Conservation (phyloP, 1,140 invertebrate genomes). For the Orchestia grillus region DNA sequence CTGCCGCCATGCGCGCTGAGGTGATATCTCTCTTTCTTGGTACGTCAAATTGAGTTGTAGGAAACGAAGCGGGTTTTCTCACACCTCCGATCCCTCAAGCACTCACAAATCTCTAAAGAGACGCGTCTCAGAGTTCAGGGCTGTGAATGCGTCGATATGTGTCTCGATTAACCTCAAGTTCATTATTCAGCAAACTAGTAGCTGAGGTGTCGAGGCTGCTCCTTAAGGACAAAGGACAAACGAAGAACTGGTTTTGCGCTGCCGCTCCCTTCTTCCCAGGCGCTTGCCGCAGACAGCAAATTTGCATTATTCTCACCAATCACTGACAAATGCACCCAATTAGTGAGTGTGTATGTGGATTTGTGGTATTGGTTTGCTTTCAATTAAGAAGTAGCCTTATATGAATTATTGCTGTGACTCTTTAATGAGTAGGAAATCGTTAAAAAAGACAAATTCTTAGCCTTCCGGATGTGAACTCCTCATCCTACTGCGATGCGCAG, state of each 20-base stretch:
- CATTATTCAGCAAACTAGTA: neutral
- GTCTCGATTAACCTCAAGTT: neutral
- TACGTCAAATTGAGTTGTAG: neutral
- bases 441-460: neutral
- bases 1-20: too few species aligned
- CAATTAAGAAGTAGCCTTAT: neutral
- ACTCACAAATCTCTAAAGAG: neutral
- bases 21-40: neutral
- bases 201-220: neutral
- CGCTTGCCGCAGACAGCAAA: neutral
- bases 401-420: neutral
- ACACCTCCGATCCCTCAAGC: neutral
- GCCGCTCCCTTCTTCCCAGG: neutral
- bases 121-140: neutral
- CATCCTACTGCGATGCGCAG: neutral
- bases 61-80: neutral
- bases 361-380: neutral
- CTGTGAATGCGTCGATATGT: neutral
- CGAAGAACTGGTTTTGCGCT: constrained; percentile 14
- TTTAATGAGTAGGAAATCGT: neutral
- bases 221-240: constrained; percentile 18
- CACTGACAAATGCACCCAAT: neutral
- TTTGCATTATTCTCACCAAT: neutral
- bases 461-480: neutral
- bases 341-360: neutral